phyloP scores from a whole-genome alignment of 2,888 invertebrate genomes.

The Herminia tarsipennalis region DNA sequence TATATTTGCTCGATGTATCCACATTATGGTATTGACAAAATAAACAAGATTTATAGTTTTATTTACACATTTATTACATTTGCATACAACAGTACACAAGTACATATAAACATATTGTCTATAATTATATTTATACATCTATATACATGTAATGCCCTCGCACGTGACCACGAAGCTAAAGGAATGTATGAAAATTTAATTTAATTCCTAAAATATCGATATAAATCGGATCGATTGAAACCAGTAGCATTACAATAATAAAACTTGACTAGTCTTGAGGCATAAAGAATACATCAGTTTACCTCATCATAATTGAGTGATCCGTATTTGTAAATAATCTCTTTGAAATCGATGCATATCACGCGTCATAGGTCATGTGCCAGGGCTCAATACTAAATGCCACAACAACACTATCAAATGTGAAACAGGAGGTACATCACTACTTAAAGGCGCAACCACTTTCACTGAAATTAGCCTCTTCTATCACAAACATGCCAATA shows the following conservation, averaged over 20 bases:
- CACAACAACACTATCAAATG: constrained; percentile 52
- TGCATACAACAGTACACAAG: constrained; percentile 78
- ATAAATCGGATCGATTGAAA: constrained; percentile 14
- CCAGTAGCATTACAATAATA: constrained; percentile 14
- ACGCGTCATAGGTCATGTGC: constrained; percentile 50
- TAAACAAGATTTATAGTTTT: constrained; percentile 48
- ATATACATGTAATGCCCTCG: constrained; percentile 63
- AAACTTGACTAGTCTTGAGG: constrained; percentile 49
- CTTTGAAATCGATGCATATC: constrained; percentile 28
- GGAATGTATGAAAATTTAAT: constrained; percentile 72
- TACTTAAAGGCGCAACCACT: constrained; percentile 38
- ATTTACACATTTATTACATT: constrained; percentile 82
- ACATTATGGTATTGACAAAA: constrained; percentile 16
- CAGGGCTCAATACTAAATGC: constrained; percentile 67
- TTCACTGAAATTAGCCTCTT: constrained; percentile 44
- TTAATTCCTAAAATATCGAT: constrained; percentile 26
- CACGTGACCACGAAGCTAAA: constrained; percentile 58
- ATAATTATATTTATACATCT: constrained; percentile 67
- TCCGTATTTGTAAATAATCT: constrained; percentile 30
- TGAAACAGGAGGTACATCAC: constrained; percentile 45
- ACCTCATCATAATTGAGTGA: no score
- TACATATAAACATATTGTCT: constrained; percentile 76
- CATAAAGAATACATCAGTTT: constrained; percentile 16
- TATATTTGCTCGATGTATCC: constrained; percentile 6
- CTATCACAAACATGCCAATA: constrained; percentile 62